Conservation (phyloP, 2,797 vertebrate species). For the Avahi laniger region DNA sequence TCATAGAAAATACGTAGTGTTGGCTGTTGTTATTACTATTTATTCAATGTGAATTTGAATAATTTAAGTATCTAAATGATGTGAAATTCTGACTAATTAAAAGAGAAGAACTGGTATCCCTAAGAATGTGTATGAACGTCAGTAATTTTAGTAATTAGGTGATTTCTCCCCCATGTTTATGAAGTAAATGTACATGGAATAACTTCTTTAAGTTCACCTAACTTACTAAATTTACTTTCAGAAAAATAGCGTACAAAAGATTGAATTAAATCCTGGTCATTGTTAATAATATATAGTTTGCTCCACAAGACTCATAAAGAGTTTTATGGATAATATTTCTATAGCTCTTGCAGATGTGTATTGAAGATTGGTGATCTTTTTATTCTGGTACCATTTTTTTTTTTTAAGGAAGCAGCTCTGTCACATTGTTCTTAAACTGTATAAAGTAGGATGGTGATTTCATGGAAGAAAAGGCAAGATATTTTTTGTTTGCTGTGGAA, state of each 20-base stretch:
- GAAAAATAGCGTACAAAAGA: neutral
- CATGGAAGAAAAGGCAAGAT: neutral
- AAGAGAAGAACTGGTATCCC: neutral
- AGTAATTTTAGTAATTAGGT: neutral
- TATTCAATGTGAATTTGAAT: neutral
- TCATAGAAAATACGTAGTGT: neutral
- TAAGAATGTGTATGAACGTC: neutral
- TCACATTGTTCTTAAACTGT: slow-evolving; percentile 26
- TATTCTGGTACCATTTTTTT: neutral
- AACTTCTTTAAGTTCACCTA: neutral
- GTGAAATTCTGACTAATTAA: neutral
- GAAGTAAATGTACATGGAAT: neutral
- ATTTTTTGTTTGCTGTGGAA: neutral
- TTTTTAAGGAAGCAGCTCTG: neutral
- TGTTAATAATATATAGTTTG: neutral
- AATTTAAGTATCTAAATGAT: slow-evolving; percentile 18
- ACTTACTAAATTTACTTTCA: slow-evolving; percentile 6
- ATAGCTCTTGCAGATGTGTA: neutral
- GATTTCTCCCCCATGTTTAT: neutral
- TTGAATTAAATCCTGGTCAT: neutral
- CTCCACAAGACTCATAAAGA: neutral
- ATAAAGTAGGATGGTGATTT: slow-evolving; percentile 14
- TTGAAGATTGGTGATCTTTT: slow-evolving; percentile 4
- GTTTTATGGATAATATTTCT: neutral
- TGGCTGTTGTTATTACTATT: neutral